Percentiles rank a stretch among this genome's conserved stretches.
Evolutionary conservation across 2,113 vertebrate genomes (phyloP).

Genomic region (Tragelaphus strepsiceros): DNA sequence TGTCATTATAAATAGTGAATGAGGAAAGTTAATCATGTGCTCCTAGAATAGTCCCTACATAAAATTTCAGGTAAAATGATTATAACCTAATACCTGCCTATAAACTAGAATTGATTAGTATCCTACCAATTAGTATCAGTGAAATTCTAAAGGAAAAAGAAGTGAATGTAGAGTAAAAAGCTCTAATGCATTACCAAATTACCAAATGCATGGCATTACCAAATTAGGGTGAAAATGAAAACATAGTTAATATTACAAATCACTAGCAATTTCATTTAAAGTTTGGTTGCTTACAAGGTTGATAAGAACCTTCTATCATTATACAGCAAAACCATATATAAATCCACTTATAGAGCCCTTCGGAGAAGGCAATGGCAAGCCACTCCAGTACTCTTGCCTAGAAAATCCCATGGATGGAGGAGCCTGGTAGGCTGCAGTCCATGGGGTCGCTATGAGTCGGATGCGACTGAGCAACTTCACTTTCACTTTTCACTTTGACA

Average conservation of each 20-base stretch:
- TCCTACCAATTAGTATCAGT: background rate
- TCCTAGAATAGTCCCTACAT: background rate
- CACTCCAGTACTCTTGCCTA: too few relatives aligned
- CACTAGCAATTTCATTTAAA: background rate
- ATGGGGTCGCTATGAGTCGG: too few relatives aligned
- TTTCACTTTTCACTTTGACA: too few relatives aligned
- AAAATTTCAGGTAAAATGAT: conserved; percentile 42
- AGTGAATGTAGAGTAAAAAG: background rate
- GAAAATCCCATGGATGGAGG: too few relatives aligned
- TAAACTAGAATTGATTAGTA: background rate
- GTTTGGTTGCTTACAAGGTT: background rate
- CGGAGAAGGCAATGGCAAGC: too few relatives aligned
- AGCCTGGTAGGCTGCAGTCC: too few relatives aligned
- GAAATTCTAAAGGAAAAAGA: background rate
- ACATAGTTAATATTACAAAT: background rate
- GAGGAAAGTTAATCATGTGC: background rate
- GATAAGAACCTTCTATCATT: background rate
- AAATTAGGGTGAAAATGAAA: background rate
- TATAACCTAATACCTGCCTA: background rate
- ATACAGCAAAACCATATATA: background rate
- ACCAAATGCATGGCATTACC: background rate
- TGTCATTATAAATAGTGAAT: conserved; percentile 23
- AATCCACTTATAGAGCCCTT: background rate
- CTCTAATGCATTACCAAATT: background rate
- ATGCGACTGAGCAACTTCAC: too few relatives aligned